Base-by-base conservation (phyloP, 30 jellyfish, hydroid and myxozoan species). In the Aurelia sp. region DNA sequence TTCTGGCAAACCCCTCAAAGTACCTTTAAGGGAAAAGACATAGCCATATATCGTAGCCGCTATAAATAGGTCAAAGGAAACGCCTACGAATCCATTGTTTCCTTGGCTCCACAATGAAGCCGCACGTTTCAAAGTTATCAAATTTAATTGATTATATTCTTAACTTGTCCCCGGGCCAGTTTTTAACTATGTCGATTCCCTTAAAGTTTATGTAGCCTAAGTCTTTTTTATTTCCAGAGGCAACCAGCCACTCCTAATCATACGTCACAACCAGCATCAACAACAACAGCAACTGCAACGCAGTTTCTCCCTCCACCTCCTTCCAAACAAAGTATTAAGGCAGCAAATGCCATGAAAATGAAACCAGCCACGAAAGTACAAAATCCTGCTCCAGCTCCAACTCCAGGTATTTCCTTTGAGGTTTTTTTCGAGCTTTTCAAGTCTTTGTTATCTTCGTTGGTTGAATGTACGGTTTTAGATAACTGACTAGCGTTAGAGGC, bases 291-390 rank as follows among this genome's bases (percentile, higher is more conserved):
- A 33, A 21, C 53, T 35, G 78, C 55, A 13, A 53, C 78, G 1
- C 87, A 78, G 31, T 62, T 66, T 62, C 82, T 91, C 8, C 97
- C 96, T 11, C 96, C 97, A 4, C 97, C 97, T n/a, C 97, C 97
- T 13, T 84, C 96, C 40, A 91, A 91, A 59, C 91, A 85, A 78
- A 83, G 89, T 52, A 85, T 91, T 62, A 88, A 88, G 71, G 91
- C 88, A 27, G 88, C 92, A 4, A 83, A 64, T 68, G 91, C 97
- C 1, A 37, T 51, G 77, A 84, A 84, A 37, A 13, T 84, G 75
- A 84, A 73, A 55, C 58, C 77, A 17, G 23, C 33, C 35, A 47
- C 33, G 9, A 78, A 18, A 20, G 58, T 70, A 41, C 65, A 59
- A 63, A 9, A 52, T 53, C 78, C 86, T 2, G 86, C 62, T 21